A percentile compares a stretch with the other conserved stretches of the same genome.
phyloP scores from a whole-genome alignment of 2,888 invertebrate species.

The Amblyjoppa proteus region DNA sequence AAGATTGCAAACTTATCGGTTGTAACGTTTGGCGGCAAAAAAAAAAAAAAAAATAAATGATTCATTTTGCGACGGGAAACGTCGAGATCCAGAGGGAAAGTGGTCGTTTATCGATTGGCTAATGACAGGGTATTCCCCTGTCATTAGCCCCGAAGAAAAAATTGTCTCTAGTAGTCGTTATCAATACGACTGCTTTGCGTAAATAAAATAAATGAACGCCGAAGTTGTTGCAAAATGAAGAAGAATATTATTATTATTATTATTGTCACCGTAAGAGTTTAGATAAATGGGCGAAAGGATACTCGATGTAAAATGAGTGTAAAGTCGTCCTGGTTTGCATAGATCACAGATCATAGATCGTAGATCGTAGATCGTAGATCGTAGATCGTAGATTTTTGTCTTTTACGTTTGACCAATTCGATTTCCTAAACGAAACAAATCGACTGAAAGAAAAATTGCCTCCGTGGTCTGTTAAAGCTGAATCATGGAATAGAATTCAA shows the following conservation, averaged over 20 bases:
- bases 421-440: neutral
- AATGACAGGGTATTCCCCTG: neutral
- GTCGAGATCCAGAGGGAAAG: constrained; percentile 16
- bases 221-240: neutral
- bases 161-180: neutral
- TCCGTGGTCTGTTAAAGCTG: neutral
- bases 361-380: neutral
- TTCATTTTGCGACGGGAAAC: neutral
- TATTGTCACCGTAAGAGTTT: neutral
- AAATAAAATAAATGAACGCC: neutral
- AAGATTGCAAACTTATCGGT: constrained; percentile 1
- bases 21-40: neutral
- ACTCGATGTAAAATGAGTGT: neutral
- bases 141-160: neutral
- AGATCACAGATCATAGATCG: too few species aligned
- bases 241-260: neutral
- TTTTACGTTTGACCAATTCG: neutral
- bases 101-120: constrained; percentile 20
- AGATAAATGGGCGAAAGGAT: neutral
- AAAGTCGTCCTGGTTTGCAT: neutral
- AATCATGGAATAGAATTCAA: neutral
- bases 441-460: neutral
- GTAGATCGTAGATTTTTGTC: neutral
- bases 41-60: neutral
- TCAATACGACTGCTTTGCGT: neutral